Conservation (phyloP, 2,888 invertebrate species). For the Drosophila engyochracea region DNA sequence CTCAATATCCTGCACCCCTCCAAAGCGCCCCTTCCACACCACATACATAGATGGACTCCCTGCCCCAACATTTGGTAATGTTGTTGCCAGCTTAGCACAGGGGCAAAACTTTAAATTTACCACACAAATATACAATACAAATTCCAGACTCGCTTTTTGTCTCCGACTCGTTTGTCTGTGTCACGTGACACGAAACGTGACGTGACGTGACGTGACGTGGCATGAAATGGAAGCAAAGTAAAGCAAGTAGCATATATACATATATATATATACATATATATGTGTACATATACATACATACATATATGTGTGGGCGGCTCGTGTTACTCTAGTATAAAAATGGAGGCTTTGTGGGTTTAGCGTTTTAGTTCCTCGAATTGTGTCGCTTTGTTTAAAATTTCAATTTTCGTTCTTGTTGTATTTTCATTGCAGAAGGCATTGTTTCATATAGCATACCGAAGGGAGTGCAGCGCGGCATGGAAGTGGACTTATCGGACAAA, state of each 20-base stretch:
- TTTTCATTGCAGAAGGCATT: conserved; percentile 89
- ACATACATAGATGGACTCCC: background rate
- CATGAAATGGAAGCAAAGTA: conserved; percentile 25
- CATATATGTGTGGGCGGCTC: conserved; percentile 42
- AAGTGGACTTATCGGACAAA: conserved; percentile 91
- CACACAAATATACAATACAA: conserved; percentile 41
- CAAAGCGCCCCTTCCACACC: background rate
- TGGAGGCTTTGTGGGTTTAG: conserved; percentile 12
- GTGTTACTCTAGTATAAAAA: conserved; percentile 59
- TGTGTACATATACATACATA: background rate
- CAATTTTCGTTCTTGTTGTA: conserved; percentile 13
- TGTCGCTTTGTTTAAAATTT: conserved; percentile 40
- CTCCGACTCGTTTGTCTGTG: conserved; percentile 73
- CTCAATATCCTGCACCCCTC: conserved; percentile 61
- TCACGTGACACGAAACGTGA: conserved; percentile 66
- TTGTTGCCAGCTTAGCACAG: conserved; percentile 36
- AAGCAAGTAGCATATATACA: conserved; percentile 21
- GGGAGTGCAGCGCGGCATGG: conserved; percentile 89
- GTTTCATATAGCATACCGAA: conserved; percentile 92
- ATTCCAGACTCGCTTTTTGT: conserved; percentile 63
- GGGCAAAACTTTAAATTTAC: conserved; percentile 66
- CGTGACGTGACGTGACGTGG: conserved; percentile 47
- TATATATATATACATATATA: background rate
- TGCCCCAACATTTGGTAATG: conserved; percentile 5
- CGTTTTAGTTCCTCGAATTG: conserved; percentile 54